Conservation (phyloP, 2,113 vertebrate species). For the Ceyx melanurus region DNA sequence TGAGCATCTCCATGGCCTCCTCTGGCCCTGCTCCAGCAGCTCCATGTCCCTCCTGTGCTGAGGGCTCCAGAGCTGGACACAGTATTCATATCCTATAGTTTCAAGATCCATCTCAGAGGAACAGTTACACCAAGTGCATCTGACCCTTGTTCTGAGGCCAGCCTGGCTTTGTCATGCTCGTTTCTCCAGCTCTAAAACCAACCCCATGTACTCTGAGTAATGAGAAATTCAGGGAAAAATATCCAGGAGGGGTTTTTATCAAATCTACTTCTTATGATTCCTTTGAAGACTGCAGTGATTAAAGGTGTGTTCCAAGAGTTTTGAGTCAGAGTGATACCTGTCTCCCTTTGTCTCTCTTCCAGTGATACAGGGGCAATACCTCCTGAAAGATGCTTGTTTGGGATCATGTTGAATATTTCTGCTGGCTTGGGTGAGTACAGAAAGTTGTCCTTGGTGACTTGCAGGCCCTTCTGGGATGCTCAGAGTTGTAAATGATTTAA, state of each 20-base stretch:
- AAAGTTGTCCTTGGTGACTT: background rate
- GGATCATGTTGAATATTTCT: constrained; percentile 89
- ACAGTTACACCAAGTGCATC: background rate
- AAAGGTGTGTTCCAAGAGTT: background rate
- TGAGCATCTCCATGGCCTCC: background rate
- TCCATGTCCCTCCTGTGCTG: too few relatives aligned
- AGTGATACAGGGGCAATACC: constrained; percentile 88
- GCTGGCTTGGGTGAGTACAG: constrained; percentile 86
- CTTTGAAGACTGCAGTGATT: background rate
- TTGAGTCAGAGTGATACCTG: background rate
- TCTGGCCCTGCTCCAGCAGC: background rate
- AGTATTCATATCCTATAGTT: background rate
- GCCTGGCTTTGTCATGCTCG: background rate
- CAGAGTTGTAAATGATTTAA: background rate
- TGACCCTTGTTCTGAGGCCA: background rate
- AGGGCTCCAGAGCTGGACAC: too few relatives aligned
- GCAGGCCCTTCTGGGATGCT: background rate
- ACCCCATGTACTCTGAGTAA: background rate
- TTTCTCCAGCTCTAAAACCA: background rate
- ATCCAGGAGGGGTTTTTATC: background rate
- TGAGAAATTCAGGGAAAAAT: background rate
- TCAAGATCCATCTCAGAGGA: background rate
- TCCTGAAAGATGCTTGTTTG: constrained; percentile 93
- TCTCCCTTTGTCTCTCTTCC: constrained; percentile 58
- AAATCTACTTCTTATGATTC: background rate